phyloP scores from a whole-genome alignment of 2,888 invertebrate species.

The Pterostichus madidus region DNA sequence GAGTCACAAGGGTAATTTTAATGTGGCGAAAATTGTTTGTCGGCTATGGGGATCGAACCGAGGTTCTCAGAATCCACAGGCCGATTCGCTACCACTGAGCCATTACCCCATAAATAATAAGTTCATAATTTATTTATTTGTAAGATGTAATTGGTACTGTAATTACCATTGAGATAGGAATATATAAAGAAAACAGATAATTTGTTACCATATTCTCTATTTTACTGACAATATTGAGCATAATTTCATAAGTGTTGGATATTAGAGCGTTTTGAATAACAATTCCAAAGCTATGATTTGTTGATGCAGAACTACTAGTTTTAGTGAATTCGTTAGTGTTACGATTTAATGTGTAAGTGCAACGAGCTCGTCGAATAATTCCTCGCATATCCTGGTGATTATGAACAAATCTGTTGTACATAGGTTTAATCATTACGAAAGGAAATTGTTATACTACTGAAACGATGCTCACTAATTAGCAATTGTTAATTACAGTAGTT shows the following conservation, averaged over 20 bases:
- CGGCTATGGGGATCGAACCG: too few relatives aligned
- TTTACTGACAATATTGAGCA: neutral
- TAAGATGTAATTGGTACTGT: too few relatives aligned
- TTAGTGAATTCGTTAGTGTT: neutral
- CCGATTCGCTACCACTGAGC: too few relatives aligned
- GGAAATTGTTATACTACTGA: constrained; percentile 32
- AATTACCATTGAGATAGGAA: too few relatives aligned
- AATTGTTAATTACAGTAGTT: constrained; percentile 35
- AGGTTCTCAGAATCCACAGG: too few relatives aligned
- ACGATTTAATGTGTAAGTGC: neutral
- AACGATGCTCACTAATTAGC: constrained; percentile 44
- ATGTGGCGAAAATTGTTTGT: too few relatives aligned
- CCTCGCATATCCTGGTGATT: constrained; percentile 1
- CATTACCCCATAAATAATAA: too few relatives aligned
- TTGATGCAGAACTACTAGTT: neutral
- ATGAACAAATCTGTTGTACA: neutral
- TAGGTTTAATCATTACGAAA: constrained; percentile 32
- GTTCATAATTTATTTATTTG: too few relatives aligned
- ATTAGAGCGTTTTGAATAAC: neutral
- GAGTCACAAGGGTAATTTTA: too few relatives aligned
- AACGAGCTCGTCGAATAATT: neutral
- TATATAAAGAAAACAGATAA: too few relatives aligned
- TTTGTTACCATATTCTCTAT: too few relatives aligned
- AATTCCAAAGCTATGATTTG: neutral
- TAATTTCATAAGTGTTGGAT: too few relatives aligned